Evolutionary conservation across 2,113 vertebrate species (phyloP), one percentile per base, ranked within the genome.

Genomic region (Bujurquina vittata): DNA sequence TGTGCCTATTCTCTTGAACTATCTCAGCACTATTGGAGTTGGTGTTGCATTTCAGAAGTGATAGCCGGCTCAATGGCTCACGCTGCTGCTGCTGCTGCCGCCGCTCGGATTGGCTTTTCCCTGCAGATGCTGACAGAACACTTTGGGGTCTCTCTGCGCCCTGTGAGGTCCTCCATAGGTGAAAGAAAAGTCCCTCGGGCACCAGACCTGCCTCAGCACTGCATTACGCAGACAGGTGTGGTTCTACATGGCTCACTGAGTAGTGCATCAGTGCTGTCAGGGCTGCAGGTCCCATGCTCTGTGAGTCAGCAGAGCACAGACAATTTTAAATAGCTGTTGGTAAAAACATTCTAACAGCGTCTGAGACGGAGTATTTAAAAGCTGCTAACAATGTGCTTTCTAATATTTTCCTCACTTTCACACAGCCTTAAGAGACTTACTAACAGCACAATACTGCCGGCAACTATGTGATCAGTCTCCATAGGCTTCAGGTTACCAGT

Each of bases 11-110:
- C 62, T 79, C 81, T 77, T 58, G 75, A 73, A 91, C 86, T 75
- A 83, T 77, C 90, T 93, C 94, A 94, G 93, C 95, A 94, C 49
- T 87, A 94, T 89, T 77, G 84, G 86, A 92, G 85, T 88, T 90
- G 91, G 92, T 94, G 94, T 94, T 90, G 90, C 85, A 9, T 94
- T 94, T 92, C 93, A 82, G 88, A 84, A 83, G 74, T 60, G 72
- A 90, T 81, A 84, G 88, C 84, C 77, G 81, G 84, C 85, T 93
- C 33, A 18, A 74, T 86, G 80, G 63, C 83, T 69, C 43, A 43
- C 49, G 77, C 67, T 52, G 37, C 79, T 69, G 76, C 87, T 52
- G 43, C 23, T 69, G 63, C 63, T 54, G 79, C 57, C 35, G 75
- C 81, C 63, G 77, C 86, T 6, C 82, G 57, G 77, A 81, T 87